Conservation (phyloP, 2,113 vertebrate genomes). For the Seriola dumerili region DNA sequence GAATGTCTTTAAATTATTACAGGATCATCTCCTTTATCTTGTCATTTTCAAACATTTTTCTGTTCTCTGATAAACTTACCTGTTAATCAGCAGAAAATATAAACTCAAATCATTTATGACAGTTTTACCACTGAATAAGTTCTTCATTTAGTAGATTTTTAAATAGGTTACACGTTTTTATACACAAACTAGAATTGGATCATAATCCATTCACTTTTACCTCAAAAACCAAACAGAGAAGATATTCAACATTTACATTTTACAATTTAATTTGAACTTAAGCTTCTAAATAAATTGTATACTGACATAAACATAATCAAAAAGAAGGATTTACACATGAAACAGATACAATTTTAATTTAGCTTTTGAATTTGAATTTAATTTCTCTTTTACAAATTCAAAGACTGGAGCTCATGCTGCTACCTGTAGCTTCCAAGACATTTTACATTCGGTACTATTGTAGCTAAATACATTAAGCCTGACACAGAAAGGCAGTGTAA, state of each 20-base stretch:
- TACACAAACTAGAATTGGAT: neutral
- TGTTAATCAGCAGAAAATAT: neutral
- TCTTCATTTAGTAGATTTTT: neutral
- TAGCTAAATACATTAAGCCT: neutral
- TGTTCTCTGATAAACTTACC: neutral
- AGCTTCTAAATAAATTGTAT: neutral
- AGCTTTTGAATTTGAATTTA: neutral
- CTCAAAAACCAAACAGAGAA: neutral
- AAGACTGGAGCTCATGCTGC: neutral
- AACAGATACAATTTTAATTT: neutral
- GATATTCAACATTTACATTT: neutral
- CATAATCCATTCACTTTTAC: neutral
- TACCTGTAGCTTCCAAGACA: neutral
- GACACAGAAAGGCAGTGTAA: neutral
- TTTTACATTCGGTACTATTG: neutral
- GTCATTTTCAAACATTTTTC: neutral
- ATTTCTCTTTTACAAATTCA: neutral
- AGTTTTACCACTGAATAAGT: neutral
- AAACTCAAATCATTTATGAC: neutral
- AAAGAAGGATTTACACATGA: neutral
- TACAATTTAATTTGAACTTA: neutral
- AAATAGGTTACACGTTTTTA: neutral
- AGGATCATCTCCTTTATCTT: too few relatives aligned
- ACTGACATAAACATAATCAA: neutral
- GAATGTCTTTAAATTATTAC: neutral